phyloP scores from a whole-genome alignment of 2,888 invertebrate species.

The Hypercompe scribonia region DNA sequence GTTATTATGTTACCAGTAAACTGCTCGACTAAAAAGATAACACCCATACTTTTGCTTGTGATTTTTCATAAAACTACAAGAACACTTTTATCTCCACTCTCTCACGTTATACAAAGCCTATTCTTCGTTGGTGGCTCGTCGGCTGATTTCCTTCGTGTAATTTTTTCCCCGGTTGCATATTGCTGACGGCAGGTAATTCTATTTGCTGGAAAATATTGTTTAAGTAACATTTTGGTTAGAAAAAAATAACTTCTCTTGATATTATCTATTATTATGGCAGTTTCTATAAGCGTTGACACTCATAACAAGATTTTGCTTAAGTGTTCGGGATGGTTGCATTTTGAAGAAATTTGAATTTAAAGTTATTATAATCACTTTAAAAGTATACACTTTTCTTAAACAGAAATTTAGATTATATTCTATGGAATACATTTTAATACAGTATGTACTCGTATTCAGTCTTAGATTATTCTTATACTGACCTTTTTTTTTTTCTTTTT shows the following conservation, averaged over 20 bases:
- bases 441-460: too few relatives aligned
- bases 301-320: background rate
- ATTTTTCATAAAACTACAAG: constrained; percentile 33
- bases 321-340: background rate
- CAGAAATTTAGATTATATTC: background rate
- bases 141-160: constrained; percentile 65
- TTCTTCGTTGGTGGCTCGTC: constrained; percentile 33
- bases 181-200: constrained; percentile 65
- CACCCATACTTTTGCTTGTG: background rate
- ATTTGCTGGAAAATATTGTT: constrained; percentile 56
- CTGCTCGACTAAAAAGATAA: background rate
- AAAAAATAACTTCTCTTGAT: constrained; percentile 32
- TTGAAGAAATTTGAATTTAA: background rate
- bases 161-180: constrained; percentile 65
- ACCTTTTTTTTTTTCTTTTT: too few relatives aligned
- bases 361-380: background rate
- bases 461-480: background rate
- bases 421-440: background rate
- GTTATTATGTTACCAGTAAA: background rate
- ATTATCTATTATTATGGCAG: constrained; percentile 31
- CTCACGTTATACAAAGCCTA: constrained; percentile 40
- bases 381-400: background rate
- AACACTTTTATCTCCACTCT: constrained; percentile 32
- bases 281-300: constrained; percentile 22
- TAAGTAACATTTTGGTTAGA: constrained; percentile 39